Base-by-base conservation (phyloP, 1,140 invertebrate species). In the Leucophenga varia region DNA sequence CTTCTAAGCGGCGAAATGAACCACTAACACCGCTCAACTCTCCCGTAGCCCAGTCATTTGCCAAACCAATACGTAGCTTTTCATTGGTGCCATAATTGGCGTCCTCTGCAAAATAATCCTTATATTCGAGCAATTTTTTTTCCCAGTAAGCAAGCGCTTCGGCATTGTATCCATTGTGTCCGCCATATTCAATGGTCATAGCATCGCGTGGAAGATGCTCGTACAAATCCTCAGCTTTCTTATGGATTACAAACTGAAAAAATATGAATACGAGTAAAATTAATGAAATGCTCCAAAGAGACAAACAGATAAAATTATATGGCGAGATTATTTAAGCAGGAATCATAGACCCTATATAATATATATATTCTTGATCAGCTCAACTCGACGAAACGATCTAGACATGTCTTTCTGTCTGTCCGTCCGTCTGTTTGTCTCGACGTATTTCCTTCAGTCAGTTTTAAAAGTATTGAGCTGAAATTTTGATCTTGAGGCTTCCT, bases 131-230 rank as follows among this genome's bases (percentile, higher is more conserved):
- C 17, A 81, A 53, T 55, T 79, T 79, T 3, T 74, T 70, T 18
- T 77, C 77, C 80, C 80, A 82, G 19, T 78, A 56, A 25, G 78
- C 80, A 76, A 74, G 37, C 32, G 73, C 72, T 52, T 80, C 79
- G 25, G 40, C 61, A 14, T 77, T 45, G 1, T 78, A 56, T 19
- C 80, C 79, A 48, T 75, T 78, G 42, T 74, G 68, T 9, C 80
- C 80, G 1, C 82, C 82, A 43, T 79, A 80, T 49, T 84, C 83
- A 30, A 78, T 78, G 8, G 81, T 81, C 38, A 82, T 56, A 3
- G 78, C 68, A n/a, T 81, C 78, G 12, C 72, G 39, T 1, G 80
- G 77, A 9, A 82, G 54, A 46, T 71, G 76, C 43, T 81, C 72
- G 21, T 63, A 64, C 17, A 82, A 53, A 41, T 76, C 72, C 34